A percentile compares a stretch with the other conserved stretches of the same genome.
Conservation (phyloP, 2,113 vertebrate genomes). For the Sigmodon hispidus region DNA sequence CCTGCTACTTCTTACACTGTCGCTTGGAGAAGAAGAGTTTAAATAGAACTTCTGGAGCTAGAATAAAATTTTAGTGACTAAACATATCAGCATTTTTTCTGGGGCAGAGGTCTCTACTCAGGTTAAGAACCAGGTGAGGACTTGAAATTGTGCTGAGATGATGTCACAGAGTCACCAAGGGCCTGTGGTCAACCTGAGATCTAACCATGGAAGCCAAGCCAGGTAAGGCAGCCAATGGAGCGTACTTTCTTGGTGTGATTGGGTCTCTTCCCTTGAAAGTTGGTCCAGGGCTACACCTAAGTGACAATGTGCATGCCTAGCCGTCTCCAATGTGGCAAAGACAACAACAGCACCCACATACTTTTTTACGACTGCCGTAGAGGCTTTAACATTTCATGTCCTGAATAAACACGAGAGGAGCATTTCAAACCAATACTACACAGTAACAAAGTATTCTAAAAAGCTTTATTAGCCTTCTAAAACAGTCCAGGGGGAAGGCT, state of each 20-base stretch:
- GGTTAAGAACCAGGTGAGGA: background rate
- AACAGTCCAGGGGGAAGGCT: background rate
- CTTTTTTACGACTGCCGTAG: background rate
- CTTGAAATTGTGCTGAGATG: background rate
- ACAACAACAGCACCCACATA: background rate
- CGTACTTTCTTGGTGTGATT: background rate
- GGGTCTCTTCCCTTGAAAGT: background rate
- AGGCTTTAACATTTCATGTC: slow-evolving; percentile 30
- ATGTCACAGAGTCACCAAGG: background rate
- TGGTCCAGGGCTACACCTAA: background rate
- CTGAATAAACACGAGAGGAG: background rate
- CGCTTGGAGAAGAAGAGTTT: background rate
- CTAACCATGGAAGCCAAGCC: background rate
- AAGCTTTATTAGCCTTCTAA: slow-evolving; percentile 10
- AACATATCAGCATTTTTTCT: background rate
- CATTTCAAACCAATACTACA: background rate
- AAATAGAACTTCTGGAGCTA: background rate
- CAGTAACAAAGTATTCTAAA: background rate
- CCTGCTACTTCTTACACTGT: background rate
- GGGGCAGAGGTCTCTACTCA: background rate
- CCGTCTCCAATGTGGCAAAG: background rate
- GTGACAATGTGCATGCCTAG: background rate
- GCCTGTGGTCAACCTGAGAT: background rate
- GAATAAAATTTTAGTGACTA: background rate
- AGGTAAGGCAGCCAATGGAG: background rate